phyloP scores from a whole-genome alignment of 2,797 vertebrate genomes.

The Tadarida brasiliensis region DNA sequence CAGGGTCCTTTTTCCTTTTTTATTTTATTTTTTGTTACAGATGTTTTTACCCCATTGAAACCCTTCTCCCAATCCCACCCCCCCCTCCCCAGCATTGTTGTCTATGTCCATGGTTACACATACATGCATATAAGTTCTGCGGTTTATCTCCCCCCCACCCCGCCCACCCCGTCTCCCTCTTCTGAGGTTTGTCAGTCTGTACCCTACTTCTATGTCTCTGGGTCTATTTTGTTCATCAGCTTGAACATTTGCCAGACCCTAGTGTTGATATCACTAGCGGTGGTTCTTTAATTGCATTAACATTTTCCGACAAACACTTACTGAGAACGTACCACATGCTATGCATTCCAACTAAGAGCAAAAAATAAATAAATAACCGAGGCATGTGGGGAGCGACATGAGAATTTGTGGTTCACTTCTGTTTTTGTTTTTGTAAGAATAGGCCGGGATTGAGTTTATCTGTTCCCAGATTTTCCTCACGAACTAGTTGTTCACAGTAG shows the following conservation, averaged over 20 bases:
- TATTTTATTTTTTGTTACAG: not conserved
- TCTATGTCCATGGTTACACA: no score
- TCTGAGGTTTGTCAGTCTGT: no score
- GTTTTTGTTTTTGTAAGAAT: not conserved
- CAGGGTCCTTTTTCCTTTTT: not conserved
- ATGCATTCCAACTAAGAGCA: not conserved
- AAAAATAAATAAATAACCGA: not conserved
- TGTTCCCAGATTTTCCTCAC: not conserved
- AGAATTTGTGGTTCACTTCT: not conserved
- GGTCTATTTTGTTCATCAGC: not conserved
- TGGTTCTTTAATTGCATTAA: conserved; percentile 6
- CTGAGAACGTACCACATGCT: not conserved
- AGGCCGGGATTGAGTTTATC: not conserved
- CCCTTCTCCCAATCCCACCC: no score
- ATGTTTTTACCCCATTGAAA: no score
- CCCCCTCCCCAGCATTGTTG: no score
- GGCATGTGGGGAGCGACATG: not conserved
- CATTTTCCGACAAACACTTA: not conserved
- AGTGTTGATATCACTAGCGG: not conserved
- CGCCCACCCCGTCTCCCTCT: no score
- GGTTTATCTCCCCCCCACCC: no score
- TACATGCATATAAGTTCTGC: no score
- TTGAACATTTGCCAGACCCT: not conserved
- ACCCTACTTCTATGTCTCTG: no score
- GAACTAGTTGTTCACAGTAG: not conserved